A percentile compares a stretch with the other conserved stretches of the same genome.
Conservation (phyloP, 2,113 vertebrate genomes). For the Anthoscopus minutus region DNA sequence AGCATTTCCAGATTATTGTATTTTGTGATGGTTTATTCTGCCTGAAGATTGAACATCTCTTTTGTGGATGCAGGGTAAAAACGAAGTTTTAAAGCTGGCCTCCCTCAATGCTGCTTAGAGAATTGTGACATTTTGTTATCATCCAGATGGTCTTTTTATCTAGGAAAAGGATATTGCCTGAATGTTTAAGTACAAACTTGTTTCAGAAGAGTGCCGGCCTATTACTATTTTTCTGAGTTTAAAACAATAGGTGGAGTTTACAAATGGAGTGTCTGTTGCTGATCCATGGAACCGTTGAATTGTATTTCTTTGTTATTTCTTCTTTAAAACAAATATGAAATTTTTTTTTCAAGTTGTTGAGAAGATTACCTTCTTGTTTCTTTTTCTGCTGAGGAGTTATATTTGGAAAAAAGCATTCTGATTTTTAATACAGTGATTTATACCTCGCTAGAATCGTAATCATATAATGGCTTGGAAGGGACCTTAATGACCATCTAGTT, state of each 20-base stretch:
- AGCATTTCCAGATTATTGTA: constrained; percentile 30
- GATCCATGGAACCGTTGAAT: neutral
- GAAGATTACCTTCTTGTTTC: neutral
- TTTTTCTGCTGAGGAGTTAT: neutral
- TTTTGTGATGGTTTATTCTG: constrained; percentile 51
- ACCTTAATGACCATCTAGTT: neutral
- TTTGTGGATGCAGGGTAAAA: neutral
- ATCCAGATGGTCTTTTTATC: neutral
- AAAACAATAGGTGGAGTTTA: neutral
- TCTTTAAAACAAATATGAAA: neutral
- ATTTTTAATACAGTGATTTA: neutral
- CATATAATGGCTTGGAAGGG: neutral
- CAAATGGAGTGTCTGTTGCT: neutral
- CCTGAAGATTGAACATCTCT: constrained; percentile 32
- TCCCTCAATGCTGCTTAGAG: neutral
- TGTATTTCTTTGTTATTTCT: neutral
- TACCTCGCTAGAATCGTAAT: neutral
- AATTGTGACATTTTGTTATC: constrained; percentile 28
- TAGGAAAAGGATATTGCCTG: neutral
- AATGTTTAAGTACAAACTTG: neutral
- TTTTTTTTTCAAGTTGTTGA: neutral
- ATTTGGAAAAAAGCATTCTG: neutral
- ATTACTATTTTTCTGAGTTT: neutral
- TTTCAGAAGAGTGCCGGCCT: neutral
- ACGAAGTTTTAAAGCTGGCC: neutral